phyloP scores from a whole-genome alignment of 2,113 vertebrate genomes.

The Euleptes europaea region DNA sequence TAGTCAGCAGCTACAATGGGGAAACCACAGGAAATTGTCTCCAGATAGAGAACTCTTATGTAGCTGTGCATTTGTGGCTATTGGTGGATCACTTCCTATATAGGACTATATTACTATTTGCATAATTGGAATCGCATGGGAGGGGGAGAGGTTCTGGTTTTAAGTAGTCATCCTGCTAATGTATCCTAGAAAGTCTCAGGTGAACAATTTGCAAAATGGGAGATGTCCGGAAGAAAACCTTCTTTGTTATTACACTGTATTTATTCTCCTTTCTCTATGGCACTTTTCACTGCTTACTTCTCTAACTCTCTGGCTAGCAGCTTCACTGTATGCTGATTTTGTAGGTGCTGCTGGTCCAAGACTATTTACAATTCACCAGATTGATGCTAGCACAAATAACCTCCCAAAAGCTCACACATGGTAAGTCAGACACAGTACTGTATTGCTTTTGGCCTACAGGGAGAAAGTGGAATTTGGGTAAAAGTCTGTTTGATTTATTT shows the following conservation, averaged over 20 bases:
- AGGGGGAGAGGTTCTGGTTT: neutral
- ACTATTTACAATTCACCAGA: conserved; percentile 98
- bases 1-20: no score
- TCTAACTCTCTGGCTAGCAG: neutral
- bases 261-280: neutral
- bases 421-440: conserved; percentile 70
- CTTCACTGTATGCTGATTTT: neutral
- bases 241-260: neutral
- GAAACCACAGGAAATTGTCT: no score
- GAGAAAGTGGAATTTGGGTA: neutral
- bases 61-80: neutral
- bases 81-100: neutral
- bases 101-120: neutral
- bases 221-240: neutral
- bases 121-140: neutral
- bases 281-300: neutral
- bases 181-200: neutral
- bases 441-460: neutral
- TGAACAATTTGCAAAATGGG: neutral
- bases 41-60: no score
- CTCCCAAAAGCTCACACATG: conserved; percentile 98
- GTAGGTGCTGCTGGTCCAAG: conserved; percentile 94
- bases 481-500: neutral
- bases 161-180: neutral
- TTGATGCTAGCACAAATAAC: conserved; percentile 95